Conservation (phyloP, 2,113 vertebrate genomes). For the Semicossyphus pulcher region DNA sequence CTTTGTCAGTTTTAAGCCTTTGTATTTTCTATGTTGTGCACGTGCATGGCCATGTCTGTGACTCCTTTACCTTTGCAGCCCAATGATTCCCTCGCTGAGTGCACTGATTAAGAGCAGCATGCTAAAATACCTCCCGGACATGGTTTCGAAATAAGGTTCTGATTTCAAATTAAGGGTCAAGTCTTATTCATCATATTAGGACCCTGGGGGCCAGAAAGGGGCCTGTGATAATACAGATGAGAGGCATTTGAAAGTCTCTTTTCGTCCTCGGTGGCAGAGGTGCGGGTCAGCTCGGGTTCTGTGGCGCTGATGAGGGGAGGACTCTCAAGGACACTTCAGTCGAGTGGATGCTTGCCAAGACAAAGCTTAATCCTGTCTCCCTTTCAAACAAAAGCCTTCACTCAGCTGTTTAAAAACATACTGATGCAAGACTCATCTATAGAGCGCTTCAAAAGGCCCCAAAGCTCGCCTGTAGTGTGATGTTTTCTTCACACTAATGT, state of each 20-base stretch:
- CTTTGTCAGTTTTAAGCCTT: neutral
- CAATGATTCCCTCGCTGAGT: neutral
- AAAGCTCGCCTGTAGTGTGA: neutral
- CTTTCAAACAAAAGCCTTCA: constrained; percentile 22
- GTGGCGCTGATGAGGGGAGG: neutral
- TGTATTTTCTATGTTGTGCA: neutral
- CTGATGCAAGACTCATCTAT: too few relatives aligned
- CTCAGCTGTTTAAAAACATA: constrained; percentile 47
- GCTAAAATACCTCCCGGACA: constrained; percentile 7
- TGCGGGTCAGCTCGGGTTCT: constrained; percentile 22
- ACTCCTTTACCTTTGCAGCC: neutral
- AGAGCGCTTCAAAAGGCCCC: neutral
- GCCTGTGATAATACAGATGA: constrained; percentile 2
- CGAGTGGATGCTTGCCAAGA: constrained; percentile 16
- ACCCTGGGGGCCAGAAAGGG: neutral
- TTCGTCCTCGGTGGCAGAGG: constrained; percentile 25
- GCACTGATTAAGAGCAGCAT: neutral
- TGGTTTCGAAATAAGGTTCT: constrained; percentile 2
- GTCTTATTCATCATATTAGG: constrained; percentile 6
- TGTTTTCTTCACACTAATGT: constrained; percentile 28
- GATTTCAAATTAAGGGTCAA: constrained; percentile 21
- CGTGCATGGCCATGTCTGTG: neutral
- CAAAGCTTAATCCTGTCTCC: constrained; percentile 19
- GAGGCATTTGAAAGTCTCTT: constrained; percentile 2
- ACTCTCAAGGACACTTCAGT: constrained; percentile 53